These are phyloP conservation scores for Ophion ventricosus DNA, from an alignment of 2,888 invertebrate genomes.

Conservation along the genomic window DNA sequence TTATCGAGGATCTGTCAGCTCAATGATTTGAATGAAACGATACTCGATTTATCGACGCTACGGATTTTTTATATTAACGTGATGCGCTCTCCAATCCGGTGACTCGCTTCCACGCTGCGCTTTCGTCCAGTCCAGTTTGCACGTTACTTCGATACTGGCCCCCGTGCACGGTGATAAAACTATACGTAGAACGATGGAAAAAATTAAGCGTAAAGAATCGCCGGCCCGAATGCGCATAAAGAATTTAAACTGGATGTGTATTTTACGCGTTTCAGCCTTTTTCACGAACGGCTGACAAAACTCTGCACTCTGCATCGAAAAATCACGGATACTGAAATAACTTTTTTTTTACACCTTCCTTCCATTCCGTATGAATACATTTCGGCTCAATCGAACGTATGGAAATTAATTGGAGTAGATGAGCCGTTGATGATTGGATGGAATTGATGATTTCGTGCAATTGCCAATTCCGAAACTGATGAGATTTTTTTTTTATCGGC, in stretches of 20 bases:
- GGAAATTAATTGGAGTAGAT: conserved; percentile 25
- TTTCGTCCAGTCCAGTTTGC: not conserved
- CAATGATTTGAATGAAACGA: conserved; percentile 74
- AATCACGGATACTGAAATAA: conserved; percentile 11
- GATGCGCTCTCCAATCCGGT: conserved; percentile 6
- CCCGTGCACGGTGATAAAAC: conserved; percentile 1
- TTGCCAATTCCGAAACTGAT: conserved; percentile 1
- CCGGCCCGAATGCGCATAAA: not conserved
- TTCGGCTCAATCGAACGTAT: not conserved
- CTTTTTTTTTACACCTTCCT: conserved; percentile 2
- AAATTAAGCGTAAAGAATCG: conserved; percentile 12
- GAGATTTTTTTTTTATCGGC: not conserved
- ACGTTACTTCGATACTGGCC: conserved; percentile 16
- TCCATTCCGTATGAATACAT: not conserved
- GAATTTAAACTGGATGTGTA: conserved; percentile 20
- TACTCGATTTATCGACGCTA: conserved; percentile 64
- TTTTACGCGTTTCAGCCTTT: conserved; percentile 23
- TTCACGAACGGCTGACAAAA: conserved; percentile 27
- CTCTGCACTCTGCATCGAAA: conserved; percentile 16
- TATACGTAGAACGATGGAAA: conserved; percentile 21
- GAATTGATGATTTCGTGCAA: not conserved
- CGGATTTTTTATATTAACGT: conserved; percentile 52
- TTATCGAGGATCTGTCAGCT: conserved; percentile 78
- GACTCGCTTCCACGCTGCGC: not conserved
- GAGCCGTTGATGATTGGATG: not conserved